A percentile compares a stretch with the other conserved stretches of the same genome.
phyloP scores from a whole-genome alignment of 2,888 invertebrate genomes.

The Clunio marinus region DNA sequence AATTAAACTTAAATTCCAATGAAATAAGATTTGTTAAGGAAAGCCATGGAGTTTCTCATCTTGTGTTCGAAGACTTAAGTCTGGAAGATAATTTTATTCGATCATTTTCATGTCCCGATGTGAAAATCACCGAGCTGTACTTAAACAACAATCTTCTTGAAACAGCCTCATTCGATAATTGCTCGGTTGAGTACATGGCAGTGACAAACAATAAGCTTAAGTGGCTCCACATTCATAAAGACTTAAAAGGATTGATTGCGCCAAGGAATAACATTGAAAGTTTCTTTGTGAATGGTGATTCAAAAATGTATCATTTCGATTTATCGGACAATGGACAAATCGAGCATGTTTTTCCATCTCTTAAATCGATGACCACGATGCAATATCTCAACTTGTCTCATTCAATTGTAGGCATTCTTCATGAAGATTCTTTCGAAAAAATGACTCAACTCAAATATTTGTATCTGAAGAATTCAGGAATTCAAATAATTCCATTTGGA shows the following conservation, averaged over 20 bases:
- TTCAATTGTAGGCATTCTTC: background rate
- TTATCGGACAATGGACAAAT: conserved; percentile 6
- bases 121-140: conserved; percentile 7
- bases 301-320: conserved; percentile 20
- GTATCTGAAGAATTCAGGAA: background rate
- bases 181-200: conserved; percentile 7
- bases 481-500: conserved; percentile 18
- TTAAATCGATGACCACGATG: background rate
- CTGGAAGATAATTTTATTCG: background rate
- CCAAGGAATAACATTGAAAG: background rate
- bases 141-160: background rate
- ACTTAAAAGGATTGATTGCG: background rate
- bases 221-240: conserved; percentile 1
- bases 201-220: background rate
- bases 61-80: background rate
- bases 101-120: conserved; percentile 8
- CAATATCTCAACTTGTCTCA: conserved; percentile 10
- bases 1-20: conserved; percentile 12
- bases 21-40: background rate
- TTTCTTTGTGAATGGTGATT: background rate
- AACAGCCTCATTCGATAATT: conserved; percentile 1
- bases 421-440: background rate
- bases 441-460: conserved; percentile 14
- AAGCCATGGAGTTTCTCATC: background rate
- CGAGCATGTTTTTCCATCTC: background rate